Base-by-base conservation (phyloP, 1,140 invertebrate species). In the Bombus haemorrhoidalis region DNA sequence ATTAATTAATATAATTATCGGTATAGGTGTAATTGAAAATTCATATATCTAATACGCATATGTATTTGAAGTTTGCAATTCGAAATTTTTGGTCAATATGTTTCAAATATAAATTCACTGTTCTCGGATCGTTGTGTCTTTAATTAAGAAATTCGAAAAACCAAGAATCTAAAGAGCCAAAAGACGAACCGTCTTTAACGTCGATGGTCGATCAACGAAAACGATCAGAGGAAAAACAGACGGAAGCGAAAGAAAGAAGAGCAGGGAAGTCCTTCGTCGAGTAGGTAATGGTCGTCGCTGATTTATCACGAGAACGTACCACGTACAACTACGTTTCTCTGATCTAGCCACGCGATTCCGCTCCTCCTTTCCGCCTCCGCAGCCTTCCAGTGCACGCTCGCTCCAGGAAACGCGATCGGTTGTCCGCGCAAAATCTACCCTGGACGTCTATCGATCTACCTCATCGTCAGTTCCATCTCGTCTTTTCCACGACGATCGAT, bases 391-490 rank as follows among this genome's bases (percentile, higher is more conserved):
- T 39, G 81, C 62, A 83, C 43, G 69, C 3, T 41, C 18, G 72
- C 32, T n/a, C n/a, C n/a, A n/a, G 72, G n/a, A 82, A 82, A 82
- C 72, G 41, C 34, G 72, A 82, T 82, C 81, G 32, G n/a, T 53
- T 53, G 47, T 53, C 22, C 39, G 18, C 59, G 43, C 41, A 75
- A 83, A 83, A 83, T 68, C 57, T 72, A 76, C 39, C 81, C 41
- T 25, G 59, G 34, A 32, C 18, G 37, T 34, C 13, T n/a, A 18
- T 34, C 57, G 39, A 68, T 57, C 64, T 34, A 22, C 10, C 32
- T 22, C 71, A 5, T n/a, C 22, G 18, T 22, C 18, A 2, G 47
- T 53, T 53, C 47, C 47, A 22, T 59, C 41, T 47, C 10, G 25
- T 34, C 71, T 62, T 73, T 53, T 66, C 34, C 53, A 1, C n/a